Evolutionary conservation across 2,797 vertebrate genomes (phyloP).

Genomic region (Xenopus petersii): DNA sequence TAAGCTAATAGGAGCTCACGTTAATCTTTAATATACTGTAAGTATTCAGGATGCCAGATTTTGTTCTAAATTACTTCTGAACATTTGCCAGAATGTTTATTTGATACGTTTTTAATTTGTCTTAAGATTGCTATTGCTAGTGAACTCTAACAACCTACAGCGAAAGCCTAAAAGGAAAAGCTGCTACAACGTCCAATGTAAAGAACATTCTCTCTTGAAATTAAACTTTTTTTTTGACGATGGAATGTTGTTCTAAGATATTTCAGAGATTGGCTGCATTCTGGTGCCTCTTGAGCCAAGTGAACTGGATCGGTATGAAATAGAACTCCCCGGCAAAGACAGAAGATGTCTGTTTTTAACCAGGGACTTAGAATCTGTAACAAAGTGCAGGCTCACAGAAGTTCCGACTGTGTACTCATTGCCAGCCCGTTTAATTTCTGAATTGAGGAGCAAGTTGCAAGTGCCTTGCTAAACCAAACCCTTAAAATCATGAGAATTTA

Average conservation of each 20-base stretch:
- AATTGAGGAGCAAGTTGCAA: too few relatives aligned
- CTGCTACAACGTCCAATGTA: conserved; percentile 31
- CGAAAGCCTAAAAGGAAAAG: conserved; percentile 35
- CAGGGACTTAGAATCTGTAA: conserved; percentile 22
- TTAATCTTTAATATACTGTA: background rate
- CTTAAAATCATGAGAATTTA: too few relatives aligned
- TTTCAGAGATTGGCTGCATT: conserved; percentile 41
- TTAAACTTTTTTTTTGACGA: conserved; percentile 23
- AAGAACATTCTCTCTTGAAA: conserved; percentile 36
- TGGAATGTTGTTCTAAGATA: conserved; percentile 49
- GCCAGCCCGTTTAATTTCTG: too few relatives aligned
- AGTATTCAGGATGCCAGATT: background rate
- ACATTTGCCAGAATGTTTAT: background rate
- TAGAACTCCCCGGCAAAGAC: conserved; percentile 37
- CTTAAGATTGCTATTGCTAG: conserved; percentile 6
- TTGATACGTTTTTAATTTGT: conserved; percentile 2
- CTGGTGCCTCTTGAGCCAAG: conserved; percentile 44
- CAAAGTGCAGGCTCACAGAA: conserved; percentile 36
- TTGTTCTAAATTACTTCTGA: background rate
- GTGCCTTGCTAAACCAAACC: too few relatives aligned
- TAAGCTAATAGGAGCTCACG: too few relatives aligned
- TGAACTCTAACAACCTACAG: background rate
- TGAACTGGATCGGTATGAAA: conserved; percentile 48
- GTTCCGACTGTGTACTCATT: background rate
- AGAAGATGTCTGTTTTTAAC: conserved; percentile 47